Conservation (phyloP, 2,797 vertebrate species). For the Alcedo atthis region DNA sequence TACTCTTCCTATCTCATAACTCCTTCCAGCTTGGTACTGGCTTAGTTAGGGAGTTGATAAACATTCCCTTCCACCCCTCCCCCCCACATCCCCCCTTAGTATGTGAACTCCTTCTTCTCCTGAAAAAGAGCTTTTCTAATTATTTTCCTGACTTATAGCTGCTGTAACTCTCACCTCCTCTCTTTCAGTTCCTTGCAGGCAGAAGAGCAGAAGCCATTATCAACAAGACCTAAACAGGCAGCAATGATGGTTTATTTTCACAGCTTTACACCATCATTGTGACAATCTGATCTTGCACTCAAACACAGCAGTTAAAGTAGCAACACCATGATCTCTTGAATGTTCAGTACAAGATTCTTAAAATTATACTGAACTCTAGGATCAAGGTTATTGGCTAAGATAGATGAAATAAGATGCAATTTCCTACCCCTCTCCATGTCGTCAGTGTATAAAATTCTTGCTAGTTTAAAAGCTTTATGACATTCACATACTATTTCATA, state of each 20-base stretch:
- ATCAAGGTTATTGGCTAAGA: not conserved
- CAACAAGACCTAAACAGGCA: not conserved
- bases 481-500: not conserved
- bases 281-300: not conserved
- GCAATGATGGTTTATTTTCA: not conserved
- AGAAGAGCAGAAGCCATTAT: not conserved
- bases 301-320: not conserved
- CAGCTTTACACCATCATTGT: not conserved
- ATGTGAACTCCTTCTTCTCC: not conserved
- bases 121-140: not conserved
- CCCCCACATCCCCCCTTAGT: not conserved
- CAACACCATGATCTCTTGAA: not conserved
- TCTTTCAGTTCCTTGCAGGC: not conserved
- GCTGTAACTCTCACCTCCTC: not conserved
- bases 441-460: not conserved
- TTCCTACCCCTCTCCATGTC: not conserved
- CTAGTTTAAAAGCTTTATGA: not conserved
- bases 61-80: not conserved
- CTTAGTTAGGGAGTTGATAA: not conserved
- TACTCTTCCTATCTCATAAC: not conserved
- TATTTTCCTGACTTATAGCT: not conserved
- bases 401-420: not conserved
- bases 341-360: not conserved
- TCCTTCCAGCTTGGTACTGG: not conserved
- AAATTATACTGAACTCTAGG: not conserved